Base-by-base conservation (phyloP, 2,113 vertebrate genomes). In the Seriola rivoliana region DNA sequence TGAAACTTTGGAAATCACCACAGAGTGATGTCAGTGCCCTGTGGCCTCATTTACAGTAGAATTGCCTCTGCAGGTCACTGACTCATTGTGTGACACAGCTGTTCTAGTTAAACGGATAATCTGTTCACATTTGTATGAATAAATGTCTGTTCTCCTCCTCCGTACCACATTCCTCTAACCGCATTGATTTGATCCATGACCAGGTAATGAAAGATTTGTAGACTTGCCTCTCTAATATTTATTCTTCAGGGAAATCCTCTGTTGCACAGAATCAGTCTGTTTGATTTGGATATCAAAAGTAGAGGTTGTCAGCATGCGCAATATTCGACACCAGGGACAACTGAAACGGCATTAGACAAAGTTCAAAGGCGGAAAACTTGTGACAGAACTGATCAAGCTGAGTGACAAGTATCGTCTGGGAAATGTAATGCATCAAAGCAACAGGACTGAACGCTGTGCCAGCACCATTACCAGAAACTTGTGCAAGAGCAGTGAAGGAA, bases 21-120 rank as follows among this genome's bases (percentile, higher is more conserved):
- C 85, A 73, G 46, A 70, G 78, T 86, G 87, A 89, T 68, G 85
- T 85, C 89, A 87, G 46, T 58, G 75, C 54, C 60, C 42, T 71
- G 84, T 66, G 64, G 63, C 57, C 0, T 75, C 25, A 62, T 82
- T 52, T 75, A 67, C 71, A 66, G 86, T 50, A 40, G 38, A 70
- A 50, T 55, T 71, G 34, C 29, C 25, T 78, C 25, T 65, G 50
- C 25, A 14, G 80, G 69, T 80, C 5, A 46, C 25, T 59, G 71
- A 89, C 68, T 88, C 68, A 84, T 36, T 64, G 32, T 2, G 21
- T 40, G 57, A 54, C 25, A 40, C 36, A 67, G 52, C 48, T 63
- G 38, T 42, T 14, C 58, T 40, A 59, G 55, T 79, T 86, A 63
- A 83, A 84, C 63, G 52, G 74, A 75, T 80, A 73, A 76, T 70